Evolutionary conservation across 1,140 invertebrate species (phyloP).

Genomic region (Oncopeltus fasciatus): DNA sequence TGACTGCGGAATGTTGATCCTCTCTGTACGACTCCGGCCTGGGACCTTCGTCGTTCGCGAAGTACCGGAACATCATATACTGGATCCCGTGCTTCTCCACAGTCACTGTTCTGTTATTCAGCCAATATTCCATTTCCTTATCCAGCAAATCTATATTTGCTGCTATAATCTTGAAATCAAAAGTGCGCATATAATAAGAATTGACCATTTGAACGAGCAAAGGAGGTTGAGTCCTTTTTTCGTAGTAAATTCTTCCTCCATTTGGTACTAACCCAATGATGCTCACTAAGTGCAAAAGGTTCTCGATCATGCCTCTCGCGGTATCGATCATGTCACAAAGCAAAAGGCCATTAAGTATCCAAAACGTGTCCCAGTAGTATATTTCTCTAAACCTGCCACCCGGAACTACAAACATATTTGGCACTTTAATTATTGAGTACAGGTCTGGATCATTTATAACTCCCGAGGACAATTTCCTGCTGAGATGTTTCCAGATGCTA

Average conservation of each 20-base stretch:
- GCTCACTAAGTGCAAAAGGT: conserved; percentile 51
- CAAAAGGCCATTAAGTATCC: conserved; percentile 65
- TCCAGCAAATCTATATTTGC: conserved; percentile 35
- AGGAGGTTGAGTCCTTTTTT: conserved; percentile 64
- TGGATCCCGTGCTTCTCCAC: conserved; percentile 38
- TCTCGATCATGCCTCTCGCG: conserved; percentile 55
- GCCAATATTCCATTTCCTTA: conserved; percentile 52
- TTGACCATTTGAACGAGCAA: conserved; percentile 62
- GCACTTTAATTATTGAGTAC: conserved; percentile 77
- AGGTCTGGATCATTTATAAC: conserved; percentile 52
- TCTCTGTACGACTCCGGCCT: conserved; percentile 60
- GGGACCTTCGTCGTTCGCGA: conserved; percentile 40
- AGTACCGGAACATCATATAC: conserved; percentile 45
- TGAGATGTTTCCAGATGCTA: conserved; percentile 66
- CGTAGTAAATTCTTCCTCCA: conserved; percentile 61
- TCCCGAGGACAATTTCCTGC: conserved; percentile 67
- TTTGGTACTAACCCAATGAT: conserved; percentile 61
- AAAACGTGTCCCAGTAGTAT: conserved; percentile 85
- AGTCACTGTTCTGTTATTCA: conserved; percentile 30
- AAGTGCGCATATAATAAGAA: conserved; percentile 47
- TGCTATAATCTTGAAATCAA: conserved; percentile 42
- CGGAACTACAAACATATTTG: conserved; percentile 73
- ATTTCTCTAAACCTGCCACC: conserved; percentile 74
- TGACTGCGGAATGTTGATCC: neutral
- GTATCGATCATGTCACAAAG: conserved; percentile 58